Conservation (phyloP, 2,888 invertebrate genomes). For the Chymomyza fuscimana region DNA sequence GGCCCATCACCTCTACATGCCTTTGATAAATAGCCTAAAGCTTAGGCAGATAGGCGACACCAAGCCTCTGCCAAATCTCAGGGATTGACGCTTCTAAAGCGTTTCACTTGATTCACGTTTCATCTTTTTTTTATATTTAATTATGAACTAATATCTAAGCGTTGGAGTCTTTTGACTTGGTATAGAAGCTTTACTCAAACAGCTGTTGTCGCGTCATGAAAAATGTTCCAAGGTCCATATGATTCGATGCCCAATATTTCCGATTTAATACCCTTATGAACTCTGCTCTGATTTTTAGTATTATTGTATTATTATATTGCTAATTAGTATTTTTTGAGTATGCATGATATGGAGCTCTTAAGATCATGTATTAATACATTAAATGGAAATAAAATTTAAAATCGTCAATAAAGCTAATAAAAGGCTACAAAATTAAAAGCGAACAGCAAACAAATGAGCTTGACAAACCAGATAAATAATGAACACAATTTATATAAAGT, state of each 20-base stretch:
- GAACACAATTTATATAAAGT: slow-evolving; percentile 58
- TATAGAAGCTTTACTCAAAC: too few species aligned
- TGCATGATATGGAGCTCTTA: not conserved
- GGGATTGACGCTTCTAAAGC: too few species aligned
- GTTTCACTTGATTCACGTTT: too few species aligned
- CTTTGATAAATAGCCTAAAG: too few species aligned
- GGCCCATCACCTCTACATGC: too few species aligned
- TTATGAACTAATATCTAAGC: too few species aligned
- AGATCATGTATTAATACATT: not conserved
- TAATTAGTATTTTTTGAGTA: not conserved
- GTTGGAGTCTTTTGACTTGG: too few species aligned
- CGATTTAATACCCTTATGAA: not conserved
- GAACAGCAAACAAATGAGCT: slow-evolving; percentile 6
- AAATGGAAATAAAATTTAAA: not conserved
- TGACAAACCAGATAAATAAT: slow-evolving; percentile 70
- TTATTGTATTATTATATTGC: not conserved
- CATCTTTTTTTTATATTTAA: too few species aligned
- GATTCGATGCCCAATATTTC: not conserved
- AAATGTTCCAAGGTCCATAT: not conserved
- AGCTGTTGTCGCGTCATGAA: not conserved
- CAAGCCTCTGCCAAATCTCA: too few species aligned
- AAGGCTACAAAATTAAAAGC: not conserved
- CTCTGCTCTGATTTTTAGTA: not conserved
- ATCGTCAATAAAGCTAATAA: not conserved
- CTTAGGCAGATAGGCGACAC: too few species aligned